Conservation (phyloP, 2,888 invertebrate genomes). For the Crioceris asparagi region DNA sequence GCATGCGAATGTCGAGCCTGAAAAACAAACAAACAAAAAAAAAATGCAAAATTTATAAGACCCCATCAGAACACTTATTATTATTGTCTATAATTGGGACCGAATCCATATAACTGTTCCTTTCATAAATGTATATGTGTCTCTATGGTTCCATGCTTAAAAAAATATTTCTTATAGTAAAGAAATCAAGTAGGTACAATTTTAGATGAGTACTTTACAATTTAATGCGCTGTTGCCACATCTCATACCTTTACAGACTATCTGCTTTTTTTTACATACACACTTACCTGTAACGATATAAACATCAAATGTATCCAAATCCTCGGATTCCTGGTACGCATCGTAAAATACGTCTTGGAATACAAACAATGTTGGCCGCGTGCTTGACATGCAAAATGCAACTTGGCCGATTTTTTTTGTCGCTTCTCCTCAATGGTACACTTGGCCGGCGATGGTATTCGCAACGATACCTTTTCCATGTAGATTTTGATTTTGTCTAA, state of each 20-base stretch:
- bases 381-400: conserved; percentile 83
- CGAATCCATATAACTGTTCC: no score
- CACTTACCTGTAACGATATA: conserved; percentile 62
- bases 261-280: no score
- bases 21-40: conserved; percentile 9
- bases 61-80: no score
- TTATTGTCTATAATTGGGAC: no score
- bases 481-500: conserved; percentile 82
- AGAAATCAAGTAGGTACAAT: no score
- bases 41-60: no score
- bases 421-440: conserved; percentile 87
- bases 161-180: no score
- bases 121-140: no score
- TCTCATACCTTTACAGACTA: no score
- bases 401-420: conserved; percentile 76
- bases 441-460: conserved; percentile 82
- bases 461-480: conserved; percentile 76
- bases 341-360: conserved; percentile 64
- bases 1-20: conserved; percentile 56
- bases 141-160: no score
- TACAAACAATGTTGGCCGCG: conserved; percentile 79
- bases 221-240: no score
- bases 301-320: conserved; percentile 97
- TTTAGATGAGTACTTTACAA: no score
- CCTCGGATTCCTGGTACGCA: conserved; percentile 71